phyloP scores from a whole-genome alignment of 2,113 vertebrate species.

The Tenebrosternarchus preto region DNA sequence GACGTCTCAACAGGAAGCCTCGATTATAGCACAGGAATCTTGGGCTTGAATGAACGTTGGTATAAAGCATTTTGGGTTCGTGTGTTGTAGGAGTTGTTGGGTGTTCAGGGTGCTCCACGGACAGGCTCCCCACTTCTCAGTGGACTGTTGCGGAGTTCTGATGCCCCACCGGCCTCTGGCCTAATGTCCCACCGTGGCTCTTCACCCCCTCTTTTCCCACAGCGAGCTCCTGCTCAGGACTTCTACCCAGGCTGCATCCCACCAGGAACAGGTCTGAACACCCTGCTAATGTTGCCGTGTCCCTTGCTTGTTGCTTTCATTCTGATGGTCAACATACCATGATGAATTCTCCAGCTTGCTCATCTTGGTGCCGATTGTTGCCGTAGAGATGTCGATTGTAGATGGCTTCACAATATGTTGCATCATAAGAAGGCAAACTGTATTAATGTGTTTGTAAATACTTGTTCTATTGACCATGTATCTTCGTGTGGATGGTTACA shows the following conservation, averaged over 20 bases:
- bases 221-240: constrained; percentile 86
- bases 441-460: no score
- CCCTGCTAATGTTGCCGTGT: no score
- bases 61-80: neutral
- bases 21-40: no score
- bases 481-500: neutral
- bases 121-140: constrained; percentile 82
- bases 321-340: no score
- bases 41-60: neutral
- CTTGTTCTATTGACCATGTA: no score
- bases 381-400: no score
- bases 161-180: constrained; percentile 68
- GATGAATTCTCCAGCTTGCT: no score
- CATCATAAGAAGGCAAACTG: no score
- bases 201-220: constrained; percentile 86
- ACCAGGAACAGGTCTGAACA: constrained; percentile 77
- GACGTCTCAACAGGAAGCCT: no score
- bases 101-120: constrained; percentile 76
- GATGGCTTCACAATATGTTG: no score
- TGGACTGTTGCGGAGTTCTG: constrained; percentile 82
- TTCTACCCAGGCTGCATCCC: constrained; percentile 82
- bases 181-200: constrained; percentile 81
- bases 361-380: no score
- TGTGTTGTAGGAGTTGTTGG: constrained; percentile 83
- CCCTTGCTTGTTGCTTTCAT: no score